Conservation (phyloP, 2,888 invertebrate genomes). For the Neria commutata region DNA sequence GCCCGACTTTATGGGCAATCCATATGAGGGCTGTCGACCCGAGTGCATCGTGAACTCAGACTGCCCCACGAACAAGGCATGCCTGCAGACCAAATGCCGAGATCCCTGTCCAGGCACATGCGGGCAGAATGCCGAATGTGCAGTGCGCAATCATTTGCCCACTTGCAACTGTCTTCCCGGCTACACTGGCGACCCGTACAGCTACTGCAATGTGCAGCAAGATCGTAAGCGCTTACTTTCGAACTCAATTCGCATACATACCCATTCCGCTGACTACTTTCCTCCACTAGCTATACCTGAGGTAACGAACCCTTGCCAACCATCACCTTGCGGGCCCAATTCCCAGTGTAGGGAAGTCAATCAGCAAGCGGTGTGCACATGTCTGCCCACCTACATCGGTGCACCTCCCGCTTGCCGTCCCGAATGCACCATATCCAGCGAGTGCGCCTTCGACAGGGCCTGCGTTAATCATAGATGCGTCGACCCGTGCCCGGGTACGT, state of each 20-base stretch:
- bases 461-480: slow-evolving; percentile 71
- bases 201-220: slow-evolving; percentile 65
- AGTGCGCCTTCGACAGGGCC: slow-evolving; percentile 69
- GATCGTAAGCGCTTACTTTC: slow-evolving; percentile 66
- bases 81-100: slow-evolving; percentile 73
- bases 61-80: slow-evolving; percentile 73
- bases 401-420: slow-evolving; percentile 77
- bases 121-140: slow-evolving; percentile 76
- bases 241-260: background rate
- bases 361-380: slow-evolving; percentile 68
- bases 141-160: slow-evolving; percentile 74
- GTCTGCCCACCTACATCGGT: slow-evolving; percentile 68
- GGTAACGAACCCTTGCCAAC: slow-evolving; percentile 65
- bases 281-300: slow-evolving; percentile 47
- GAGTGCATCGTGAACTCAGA: slow-evolving; percentile 77
- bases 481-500: slow-evolving; percentile 76
- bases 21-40: slow-evolving; percentile 77
- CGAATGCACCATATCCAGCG: slow-evolving; percentile 76
- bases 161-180: slow-evolving; percentile 72
- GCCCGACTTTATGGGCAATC: slow-evolving; percentile 75
- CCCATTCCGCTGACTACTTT: background rate
- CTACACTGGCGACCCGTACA: slow-evolving; percentile 78
- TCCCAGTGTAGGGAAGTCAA: slow-evolving; percentile 67
- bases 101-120: slow-evolving; percentile 82
- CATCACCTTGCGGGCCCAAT: slow-evolving; percentile 70